A percentile compares a stretch with the other conserved stretches of the same genome.
These are phyloP conservation scores for Dicentrarchus labrax DNA, from an alignment of 2,113 vertebrate genomes.

Conservation along the genomic window DNA sequence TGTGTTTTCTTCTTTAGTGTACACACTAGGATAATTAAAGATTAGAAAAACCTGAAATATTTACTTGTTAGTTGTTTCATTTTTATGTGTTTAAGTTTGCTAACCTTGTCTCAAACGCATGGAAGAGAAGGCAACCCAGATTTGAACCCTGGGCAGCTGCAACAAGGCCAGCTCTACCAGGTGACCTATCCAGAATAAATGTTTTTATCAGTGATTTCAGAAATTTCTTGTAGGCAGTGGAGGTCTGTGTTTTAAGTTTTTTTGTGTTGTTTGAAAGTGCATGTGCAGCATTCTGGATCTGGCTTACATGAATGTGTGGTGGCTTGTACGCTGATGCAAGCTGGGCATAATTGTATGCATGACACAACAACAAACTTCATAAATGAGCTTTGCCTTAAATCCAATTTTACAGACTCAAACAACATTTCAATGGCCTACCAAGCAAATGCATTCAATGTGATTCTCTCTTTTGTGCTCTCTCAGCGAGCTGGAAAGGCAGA, in stretches of 20 bases:
- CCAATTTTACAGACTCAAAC: neutral
- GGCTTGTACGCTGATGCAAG: neutral
- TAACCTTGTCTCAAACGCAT: too few species aligned
- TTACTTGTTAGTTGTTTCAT: neutral
- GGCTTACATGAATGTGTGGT: neutral
- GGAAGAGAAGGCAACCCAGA: too few species aligned
- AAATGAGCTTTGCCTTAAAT: constrained; percentile 9
- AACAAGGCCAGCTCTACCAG: too few species aligned
- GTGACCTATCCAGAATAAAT: too few species aligned
- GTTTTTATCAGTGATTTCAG: too few species aligned
- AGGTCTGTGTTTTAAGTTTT: neutral
- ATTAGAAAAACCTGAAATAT: neutral
- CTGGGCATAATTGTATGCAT: neutral
- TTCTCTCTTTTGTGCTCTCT: constrained; percentile 32
- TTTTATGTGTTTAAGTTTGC: neutral
- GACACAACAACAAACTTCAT: constrained; percentile 1
- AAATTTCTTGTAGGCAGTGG: too few species aligned
- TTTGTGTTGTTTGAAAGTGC: neutral
- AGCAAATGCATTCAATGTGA: constrained; percentile 25
- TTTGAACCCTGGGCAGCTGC: too few species aligned
- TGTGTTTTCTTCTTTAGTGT: neutral
- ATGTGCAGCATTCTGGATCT: neutral
- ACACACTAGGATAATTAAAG: neutral
- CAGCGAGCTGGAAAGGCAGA: constrained; percentile 23
- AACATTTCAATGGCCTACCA: neutral